Evolutionary conservation across 2,888 invertebrate species (phyloP), one percentile per base, ranked within the genome.

Genomic region (Drosophila acutilabella): DNA sequence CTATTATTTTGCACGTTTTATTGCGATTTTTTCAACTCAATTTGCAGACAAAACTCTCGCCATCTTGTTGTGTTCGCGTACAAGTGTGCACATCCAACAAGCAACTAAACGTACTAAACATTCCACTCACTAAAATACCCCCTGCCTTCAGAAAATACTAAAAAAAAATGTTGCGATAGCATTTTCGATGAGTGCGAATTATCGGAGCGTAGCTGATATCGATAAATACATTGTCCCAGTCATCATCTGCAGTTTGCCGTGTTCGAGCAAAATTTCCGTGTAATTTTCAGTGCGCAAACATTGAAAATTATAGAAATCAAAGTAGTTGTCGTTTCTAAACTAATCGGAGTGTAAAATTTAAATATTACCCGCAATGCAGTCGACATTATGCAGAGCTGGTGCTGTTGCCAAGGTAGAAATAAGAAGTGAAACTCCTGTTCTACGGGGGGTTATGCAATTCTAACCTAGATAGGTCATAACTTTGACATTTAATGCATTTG

Each of bases 381-480:
- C 80, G 58, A 88, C 90, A 53, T 74, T 91, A 70, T 80, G 90
- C 38, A 88, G 77, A 67, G 79, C 78, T 60, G 73, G 88, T 51
- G 62, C 79, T 42, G 84, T 78, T 52, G 73, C 88, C 52, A 90
- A 91, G 91, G 91, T 91, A 88, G 23, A 30, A 30, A 64, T 59
- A 45, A 45, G n/a, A 41, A 40, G 53, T n/a, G 38, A 42, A 30
- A 26, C 50, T 36, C 48, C 71, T 61, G 20, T n/a, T 47, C 11
- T 30, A 30, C 30, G 70, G 18, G 66, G 76, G 76, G 88, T 91
- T 91, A 91, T 91, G 91, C 91, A 91, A 91, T 88, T 85, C 84
- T 74, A 79, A 81, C 89, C 86, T 83, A 85, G 57, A 71, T 58
- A 80, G 77, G 67, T 64, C 74, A 70, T 60, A 76, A 64, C 57